Percentiles rank a stretch among this genome's conserved stretches.
Conservation (phyloP, 2,113 vertebrate genomes). For the Smithornis capensis region DNA sequence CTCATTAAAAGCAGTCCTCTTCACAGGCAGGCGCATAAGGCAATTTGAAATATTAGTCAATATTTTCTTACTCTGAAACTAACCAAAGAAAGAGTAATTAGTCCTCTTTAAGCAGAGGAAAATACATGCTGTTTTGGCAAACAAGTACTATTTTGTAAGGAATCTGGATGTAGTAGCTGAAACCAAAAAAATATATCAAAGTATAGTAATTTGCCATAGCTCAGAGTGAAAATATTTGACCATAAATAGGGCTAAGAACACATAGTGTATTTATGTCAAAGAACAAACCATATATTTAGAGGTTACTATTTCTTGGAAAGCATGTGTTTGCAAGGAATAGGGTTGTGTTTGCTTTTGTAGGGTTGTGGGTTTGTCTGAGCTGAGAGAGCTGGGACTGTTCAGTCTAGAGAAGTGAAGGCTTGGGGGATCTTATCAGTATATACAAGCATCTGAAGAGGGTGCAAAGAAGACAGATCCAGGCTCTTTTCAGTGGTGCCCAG, state of each 20-base stretch:
- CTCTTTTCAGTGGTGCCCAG: background rate
- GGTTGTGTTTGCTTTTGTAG: background rate
- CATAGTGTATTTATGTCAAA: background rate
- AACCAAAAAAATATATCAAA: background rate
- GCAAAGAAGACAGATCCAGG: background rate
- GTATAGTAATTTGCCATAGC: background rate
- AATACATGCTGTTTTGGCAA: background rate
- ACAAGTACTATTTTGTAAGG: background rate
- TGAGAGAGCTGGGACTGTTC: background rate
- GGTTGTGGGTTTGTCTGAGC: background rate
- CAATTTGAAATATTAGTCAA: background rate
- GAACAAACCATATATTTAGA: conserved; percentile 27
- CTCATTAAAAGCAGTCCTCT: background rate
- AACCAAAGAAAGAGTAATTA: background rate
- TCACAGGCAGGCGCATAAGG: background rate
- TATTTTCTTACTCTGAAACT: background rate
- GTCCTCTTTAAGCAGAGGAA: background rate
- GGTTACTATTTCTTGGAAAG: background rate
- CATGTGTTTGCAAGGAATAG: background rate
- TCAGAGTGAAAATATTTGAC: conserved; percentile 36
- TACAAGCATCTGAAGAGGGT: background rate
- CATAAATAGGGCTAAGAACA: conserved; percentile 27
- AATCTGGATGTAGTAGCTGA: background rate
- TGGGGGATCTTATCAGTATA: background rate
- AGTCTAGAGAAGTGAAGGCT: background rate